These are phyloP conservation scores for Pangasius mekongensis DNA, from an alignment of 2,797 vertebrate species.

Conservation along the genomic window DNA sequence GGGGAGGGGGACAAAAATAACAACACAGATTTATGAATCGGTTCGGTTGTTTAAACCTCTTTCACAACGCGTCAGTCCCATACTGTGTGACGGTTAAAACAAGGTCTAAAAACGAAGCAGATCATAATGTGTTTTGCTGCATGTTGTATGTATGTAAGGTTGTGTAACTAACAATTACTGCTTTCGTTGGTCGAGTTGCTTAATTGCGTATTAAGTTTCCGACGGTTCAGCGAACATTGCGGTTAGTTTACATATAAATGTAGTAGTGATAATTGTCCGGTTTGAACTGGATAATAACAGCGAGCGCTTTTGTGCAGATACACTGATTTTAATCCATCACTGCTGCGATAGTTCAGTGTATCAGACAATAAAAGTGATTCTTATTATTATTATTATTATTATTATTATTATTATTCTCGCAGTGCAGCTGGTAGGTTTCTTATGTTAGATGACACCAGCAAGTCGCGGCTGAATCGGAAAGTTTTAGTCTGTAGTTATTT, in stretches of 20 bases:
- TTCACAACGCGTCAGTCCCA: conserved; percentile 60
- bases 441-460: conserved; percentile 14
- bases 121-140: not conserved
- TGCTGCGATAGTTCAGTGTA: not conserved
- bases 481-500: conserved; percentile 20
- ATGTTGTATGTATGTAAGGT: conserved; percentile 1
- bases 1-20: conserved; percentile 48
- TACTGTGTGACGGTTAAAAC: conserved; percentile 62
- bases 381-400: not conserved
- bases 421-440: not conserved
- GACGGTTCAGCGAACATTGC: not conserved
- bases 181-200: not conserved
- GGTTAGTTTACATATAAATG: not conserved
- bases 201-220: not conserved
- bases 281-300: not conserved
- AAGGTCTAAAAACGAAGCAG: not conserved
- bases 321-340: not conserved
- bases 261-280: not conserved
- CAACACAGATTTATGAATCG: conserved; percentile 73
- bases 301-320: not conserved
- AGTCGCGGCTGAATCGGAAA: not conserved
- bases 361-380: too few relatives aligned
- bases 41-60: conserved; percentile 51
- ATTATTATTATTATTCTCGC: not conserved
- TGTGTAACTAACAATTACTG: not conserved